phyloP scores from a whole-genome alignment of 2,797 vertebrate species.

The Hypotaenidia philippensis region DNA sequence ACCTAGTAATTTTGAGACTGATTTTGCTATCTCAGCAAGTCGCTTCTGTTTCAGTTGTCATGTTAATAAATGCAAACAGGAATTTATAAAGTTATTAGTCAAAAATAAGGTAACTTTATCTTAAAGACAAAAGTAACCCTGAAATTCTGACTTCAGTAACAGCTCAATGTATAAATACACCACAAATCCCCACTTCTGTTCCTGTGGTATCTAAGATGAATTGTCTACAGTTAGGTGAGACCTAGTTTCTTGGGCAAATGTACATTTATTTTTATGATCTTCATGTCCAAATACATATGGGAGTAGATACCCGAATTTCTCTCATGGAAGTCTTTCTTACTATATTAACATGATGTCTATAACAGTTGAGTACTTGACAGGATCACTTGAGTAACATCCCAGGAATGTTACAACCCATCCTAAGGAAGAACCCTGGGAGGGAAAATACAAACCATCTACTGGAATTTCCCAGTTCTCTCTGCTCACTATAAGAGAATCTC shows the following conservation, averaged over 20 bases:
- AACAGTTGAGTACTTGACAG: background rate
- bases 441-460: background rate
- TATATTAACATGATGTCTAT: background rate
- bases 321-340: background rate
- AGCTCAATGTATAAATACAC: background rate
- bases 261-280: background rate
- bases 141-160: background rate
- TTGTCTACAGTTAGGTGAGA: background rate
- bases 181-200: background rate
- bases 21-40: background rate
- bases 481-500: background rate
- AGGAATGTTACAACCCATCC: background rate
- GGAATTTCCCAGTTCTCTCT: background rate
- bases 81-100: background rate
- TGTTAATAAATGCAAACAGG: background rate
- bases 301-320: background rate
- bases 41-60: background rate
- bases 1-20: background rate
- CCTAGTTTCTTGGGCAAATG: background rate
- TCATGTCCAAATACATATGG: background rate
- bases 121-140: background rate
- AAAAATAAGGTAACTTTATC: background rate
- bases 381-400: background rate
- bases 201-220: background rate
- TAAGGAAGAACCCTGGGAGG: background rate